Evolutionary conservation across 2,113 vertebrate genomes (phyloP).

Genomic region (Paedocypris sp.): DNA sequence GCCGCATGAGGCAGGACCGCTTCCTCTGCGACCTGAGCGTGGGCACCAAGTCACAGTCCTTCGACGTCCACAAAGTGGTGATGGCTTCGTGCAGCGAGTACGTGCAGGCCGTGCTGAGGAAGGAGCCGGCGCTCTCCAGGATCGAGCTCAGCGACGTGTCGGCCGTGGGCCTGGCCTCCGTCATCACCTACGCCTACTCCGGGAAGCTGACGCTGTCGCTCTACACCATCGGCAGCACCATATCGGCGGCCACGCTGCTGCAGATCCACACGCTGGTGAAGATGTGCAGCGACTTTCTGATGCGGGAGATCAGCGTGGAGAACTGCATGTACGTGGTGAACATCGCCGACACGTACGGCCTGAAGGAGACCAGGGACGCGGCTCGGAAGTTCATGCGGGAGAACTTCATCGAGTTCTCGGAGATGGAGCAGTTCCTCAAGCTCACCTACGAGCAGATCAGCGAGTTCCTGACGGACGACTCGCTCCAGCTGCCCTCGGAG

Average conservation of each 20-base stretch:
- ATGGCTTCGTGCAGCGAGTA: conserved; percentile 96
- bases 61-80: conserved; percentile 87
- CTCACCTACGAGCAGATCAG: conserved; percentile 96
- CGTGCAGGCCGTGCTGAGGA: conserved; percentile 83
- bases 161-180: conserved; percentile 80
- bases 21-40: conserved; percentile 94
- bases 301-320: conserved; percentile 87
- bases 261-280: conserved; percentile 89
- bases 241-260: conserved; percentile 81
- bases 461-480: conserved; percentile 90
- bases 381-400: conserved; percentile 91
- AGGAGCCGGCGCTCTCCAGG: conserved; percentile 75
- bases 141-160: conserved; percentile 88
- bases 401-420: conserved; percentile 97
- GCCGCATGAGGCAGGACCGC: conserved; percentile 84
- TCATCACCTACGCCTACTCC: conserved; percentile 90
- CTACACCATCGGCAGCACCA: conserved; percentile 89
- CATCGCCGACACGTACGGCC: conserved; percentile 86
- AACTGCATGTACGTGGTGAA: conserved; percentile 96
- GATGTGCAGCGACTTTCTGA: conserved; percentile 96
- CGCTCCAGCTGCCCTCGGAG: conserved; percentile 90
- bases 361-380: conserved; percentile 81
- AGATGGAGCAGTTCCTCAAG: conserved; percentile 96
- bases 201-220: conserved; percentile 92
- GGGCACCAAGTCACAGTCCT: conserved; percentile 89